These are phyloP conservation scores for Sphaerodactylus townsendi DNA, from an alignment of 2,113 vertebrate species.

Conservation along the genomic window DNA sequence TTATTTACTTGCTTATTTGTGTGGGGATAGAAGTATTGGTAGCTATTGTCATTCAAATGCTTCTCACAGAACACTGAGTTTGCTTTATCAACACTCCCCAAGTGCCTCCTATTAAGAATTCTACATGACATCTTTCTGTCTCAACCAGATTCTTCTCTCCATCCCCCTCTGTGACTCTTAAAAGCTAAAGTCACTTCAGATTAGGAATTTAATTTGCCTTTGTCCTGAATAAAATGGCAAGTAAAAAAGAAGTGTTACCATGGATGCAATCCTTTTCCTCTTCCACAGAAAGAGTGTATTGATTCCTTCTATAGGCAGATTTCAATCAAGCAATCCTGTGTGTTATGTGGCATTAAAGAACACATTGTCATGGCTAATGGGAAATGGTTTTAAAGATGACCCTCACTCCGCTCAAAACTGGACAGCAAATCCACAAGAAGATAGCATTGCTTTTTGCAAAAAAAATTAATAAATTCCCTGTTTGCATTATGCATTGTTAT, in stretches of 20 bases:
- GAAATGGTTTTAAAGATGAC: slow-evolving; percentile 13
- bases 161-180: slow-evolving; percentile 6
- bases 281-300: neutral
- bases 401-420: neutral
- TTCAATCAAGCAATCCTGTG: slow-evolving; percentile 42
- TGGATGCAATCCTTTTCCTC: slow-evolving; percentile 57
- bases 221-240: slow-evolving; percentile 66
- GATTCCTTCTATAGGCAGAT: slow-evolving; percentile 45
- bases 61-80: slow-evolving; percentile 49
- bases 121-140: slow-evolving; percentile 56
- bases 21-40: slow-evolving; percentile 22
- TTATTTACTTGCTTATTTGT: neutral
- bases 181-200: slow-evolving; percentile 57
- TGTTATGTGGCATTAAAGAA: neutral
- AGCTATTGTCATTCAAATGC: slow-evolving; percentile 38
- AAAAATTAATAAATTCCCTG: neutral
- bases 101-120: slow-evolving; percentile 57
- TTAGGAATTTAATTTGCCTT: slow-evolving; percentile 69
- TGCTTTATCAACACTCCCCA: slow-evolving; percentile 61
- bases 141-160: slow-evolving; percentile 40
- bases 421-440: neutral
- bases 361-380: neutral
- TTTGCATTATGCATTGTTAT: slow-evolving; percentile 8
- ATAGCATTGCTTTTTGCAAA: neutral
- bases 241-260: slow-evolving; percentile 68